phyloP scores from a whole-genome alignment of 2,797 vertebrate species.

The Hippocampus kuda region DNA sequence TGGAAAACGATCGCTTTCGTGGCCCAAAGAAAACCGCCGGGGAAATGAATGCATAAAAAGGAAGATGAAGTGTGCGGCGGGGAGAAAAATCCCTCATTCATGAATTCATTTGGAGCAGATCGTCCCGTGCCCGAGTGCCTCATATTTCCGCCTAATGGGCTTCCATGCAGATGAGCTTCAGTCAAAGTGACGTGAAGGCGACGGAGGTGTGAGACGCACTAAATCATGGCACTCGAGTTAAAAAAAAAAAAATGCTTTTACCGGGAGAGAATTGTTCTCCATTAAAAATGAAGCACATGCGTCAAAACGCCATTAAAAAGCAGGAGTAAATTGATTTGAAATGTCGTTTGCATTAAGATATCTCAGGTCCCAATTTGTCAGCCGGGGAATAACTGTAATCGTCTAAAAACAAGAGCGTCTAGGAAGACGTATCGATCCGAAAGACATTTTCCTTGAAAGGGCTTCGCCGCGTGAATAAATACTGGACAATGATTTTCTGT shows the following conservation, averaged over 20 bases:
- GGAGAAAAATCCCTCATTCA: background rate
- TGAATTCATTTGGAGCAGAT: constrained; percentile 1
- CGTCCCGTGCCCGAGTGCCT: background rate
- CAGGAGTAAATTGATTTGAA: background rate
- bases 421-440: background rate
- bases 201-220: background rate
- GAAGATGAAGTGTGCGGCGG: background rate
- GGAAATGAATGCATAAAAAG: background rate
- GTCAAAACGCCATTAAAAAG: background rate
- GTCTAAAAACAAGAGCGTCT: background rate
- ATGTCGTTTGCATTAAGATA: background rate
- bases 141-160: constrained; percentile 1
- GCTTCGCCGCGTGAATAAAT: background rate
- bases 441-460: background rate
- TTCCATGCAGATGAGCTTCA: constrained; percentile 5
- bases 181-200: constrained; percentile 1
- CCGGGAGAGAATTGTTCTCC: background rate
- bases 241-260: background rate
- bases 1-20: constrained; percentile 1
- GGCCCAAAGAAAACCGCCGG: background rate
- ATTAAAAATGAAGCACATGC: background rate
- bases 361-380: background rate
- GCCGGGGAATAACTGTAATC: background rate
- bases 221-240: constrained; percentile 1
- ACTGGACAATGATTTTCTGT: background rate